These are phyloP conservation scores for Neocrepidodera transversa DNA, from an alignment of 2,888 invertebrate species.

Conservation along the genomic window DNA sequence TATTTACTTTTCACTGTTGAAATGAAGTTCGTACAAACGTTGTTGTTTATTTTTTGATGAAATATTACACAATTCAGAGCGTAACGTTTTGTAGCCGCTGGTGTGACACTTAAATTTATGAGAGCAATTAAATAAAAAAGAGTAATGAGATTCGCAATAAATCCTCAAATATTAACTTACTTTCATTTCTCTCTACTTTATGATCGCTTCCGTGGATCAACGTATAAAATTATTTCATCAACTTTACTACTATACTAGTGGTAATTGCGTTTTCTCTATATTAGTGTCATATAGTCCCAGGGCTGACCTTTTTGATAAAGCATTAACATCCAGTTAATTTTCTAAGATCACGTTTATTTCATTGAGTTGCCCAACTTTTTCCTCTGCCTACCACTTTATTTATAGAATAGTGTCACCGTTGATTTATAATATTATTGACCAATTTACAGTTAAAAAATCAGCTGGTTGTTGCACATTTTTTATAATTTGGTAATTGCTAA, in stretches of 20 bases:
- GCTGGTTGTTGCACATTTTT: too few relatives aligned
- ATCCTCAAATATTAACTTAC: constrained; percentile 34
- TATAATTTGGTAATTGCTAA: too few relatives aligned
- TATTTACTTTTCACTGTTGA: constrained; percentile 1
- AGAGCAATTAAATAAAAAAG: constrained; percentile 33
- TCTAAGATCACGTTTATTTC: too few relatives aligned
- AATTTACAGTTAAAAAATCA: too few relatives aligned
- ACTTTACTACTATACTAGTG: constrained; percentile 1
- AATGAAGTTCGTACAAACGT: not conserved
- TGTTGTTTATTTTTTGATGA: constrained; percentile 1
- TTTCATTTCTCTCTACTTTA: constrained; percentile 28
- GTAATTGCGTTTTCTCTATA: too few relatives aligned
- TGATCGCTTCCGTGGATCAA: constrained; percentile 18
- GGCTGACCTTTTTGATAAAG: too few relatives aligned
- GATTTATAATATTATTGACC: too few relatives aligned
- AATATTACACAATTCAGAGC: constrained; percentile 10
- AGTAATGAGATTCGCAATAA: constrained; percentile 32
- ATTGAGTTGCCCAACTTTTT: too few relatives aligned
- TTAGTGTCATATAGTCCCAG: too few relatives aligned
- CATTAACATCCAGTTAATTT: too few relatives aligned
- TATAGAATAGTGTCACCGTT: too few relatives aligned
- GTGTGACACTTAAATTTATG: constrained; percentile 25
- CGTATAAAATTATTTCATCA: constrained; percentile 24
- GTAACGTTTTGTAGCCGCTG: not conserved
- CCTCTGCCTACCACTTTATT: too few relatives aligned